These are phyloP conservation scores for Didymodactylos carnosus DNA, from an alignment of 2,888 invertebrate genomes.

Conservation along the genomic window DNA sequence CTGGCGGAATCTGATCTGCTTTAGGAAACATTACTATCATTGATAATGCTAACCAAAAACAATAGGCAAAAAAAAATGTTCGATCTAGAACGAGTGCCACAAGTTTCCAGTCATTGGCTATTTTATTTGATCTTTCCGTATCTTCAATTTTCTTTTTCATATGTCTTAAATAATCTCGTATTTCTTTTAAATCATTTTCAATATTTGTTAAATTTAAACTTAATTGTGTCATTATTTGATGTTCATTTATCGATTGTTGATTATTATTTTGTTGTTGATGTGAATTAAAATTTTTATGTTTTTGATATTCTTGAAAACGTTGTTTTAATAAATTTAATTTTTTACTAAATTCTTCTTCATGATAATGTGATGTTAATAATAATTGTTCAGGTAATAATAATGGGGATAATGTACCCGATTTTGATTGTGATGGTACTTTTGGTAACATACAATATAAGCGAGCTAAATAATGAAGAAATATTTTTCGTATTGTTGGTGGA, in stretches of 20 bases:
- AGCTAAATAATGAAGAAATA: constrained; percentile 11
- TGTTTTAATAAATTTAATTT: neutral
- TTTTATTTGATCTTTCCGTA: constrained; percentile 1
- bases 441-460: constrained; percentile 10
- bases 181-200: constrained; percentile 14
- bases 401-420: neutral
- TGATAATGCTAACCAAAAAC: constrained; percentile 9
- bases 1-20: neutral
- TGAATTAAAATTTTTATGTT: neutral
- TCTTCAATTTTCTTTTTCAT: constrained; percentile 12
- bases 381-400: neutral
- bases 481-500: neutral
- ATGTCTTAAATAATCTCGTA: constrained; percentile 13
- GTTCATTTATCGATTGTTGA: neutral
- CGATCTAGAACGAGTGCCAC: constrained; percentile 12
- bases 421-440: neutral
- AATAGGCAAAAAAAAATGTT: constrained; percentile 11
- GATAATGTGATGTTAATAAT: neutral
- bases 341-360: neutral
- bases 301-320: neutral
- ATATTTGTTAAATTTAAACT: neutral
- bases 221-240: neutral
- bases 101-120: constrained; percentile 10
- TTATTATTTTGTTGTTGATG: neutral
- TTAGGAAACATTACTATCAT: constrained; percentile 8